phyloP scores from a whole-genome alignment of 1,140 invertebrate genomes.

The Papilio polytes region DNA sequence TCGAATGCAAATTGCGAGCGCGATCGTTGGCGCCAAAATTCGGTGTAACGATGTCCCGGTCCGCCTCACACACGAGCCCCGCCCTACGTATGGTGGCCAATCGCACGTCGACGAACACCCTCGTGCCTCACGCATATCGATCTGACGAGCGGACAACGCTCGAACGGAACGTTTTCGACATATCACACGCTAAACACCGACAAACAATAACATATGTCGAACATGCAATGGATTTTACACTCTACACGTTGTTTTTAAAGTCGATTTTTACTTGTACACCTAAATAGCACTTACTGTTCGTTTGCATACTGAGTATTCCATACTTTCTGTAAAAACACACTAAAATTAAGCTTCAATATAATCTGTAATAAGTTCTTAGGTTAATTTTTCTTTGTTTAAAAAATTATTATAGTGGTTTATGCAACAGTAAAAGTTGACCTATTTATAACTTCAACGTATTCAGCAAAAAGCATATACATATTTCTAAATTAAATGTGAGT shows the following conservation, averaged over 20 bases:
- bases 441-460: too few relatives aligned
- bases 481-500: too few relatives aligned
- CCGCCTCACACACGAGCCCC: slow-evolving; percentile 77
- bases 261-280: slow-evolving; percentile 43
- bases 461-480: too few relatives aligned
- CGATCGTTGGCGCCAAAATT: slow-evolving; percentile 76
- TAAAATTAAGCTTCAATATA: background rate
- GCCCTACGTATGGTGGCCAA: slow-evolving; percentile 77
- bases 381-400: slow-evolving; percentile 11
- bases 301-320: background rate
- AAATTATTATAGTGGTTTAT: too few relatives aligned
- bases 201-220: slow-evolving; percentile 78
- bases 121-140: slow-evolving; percentile 82
- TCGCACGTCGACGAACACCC: slow-evolving; percentile 73
- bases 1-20: slow-evolving; percentile 60
- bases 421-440: too few relatives aligned
- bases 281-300: slow-evolving; percentile 44
- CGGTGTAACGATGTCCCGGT: slow-evolving; percentile 59
- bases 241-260: slow-evolving; percentile 33
- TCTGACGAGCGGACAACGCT: slow-evolving; percentile 74
- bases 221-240: slow-evolving; percentile 47
- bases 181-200: slow-evolving; percentile 81
- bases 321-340: background rate
- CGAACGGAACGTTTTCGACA: slow-evolving; percentile 82
- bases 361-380: background rate